Evolutionary conservation across 2,113 vertebrate species (phyloP), one percentile per base, ranked within the genome.

Genomic region (Poeciliopsis turrubarensis): DNA sequence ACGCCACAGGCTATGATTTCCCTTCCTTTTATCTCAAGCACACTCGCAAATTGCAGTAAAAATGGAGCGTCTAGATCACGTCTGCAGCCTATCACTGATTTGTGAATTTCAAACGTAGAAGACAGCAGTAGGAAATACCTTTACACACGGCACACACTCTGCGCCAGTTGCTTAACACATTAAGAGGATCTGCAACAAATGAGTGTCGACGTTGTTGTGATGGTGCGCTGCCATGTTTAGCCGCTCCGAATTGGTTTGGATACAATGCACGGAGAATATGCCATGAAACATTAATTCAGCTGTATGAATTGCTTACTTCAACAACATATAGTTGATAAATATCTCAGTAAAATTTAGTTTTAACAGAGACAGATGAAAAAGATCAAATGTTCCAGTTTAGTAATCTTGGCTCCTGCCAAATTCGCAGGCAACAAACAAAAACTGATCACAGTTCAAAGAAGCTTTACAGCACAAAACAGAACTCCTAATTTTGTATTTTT

Each of bases 131-230:
- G 66, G 44, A 82, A 69, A 76, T 64, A 67, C 44, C n/a, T 67
- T 71, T 70, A 62, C 82, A 85, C 78, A 64, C 32, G 68, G 30
- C 39, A 65, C 71, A 81, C 57, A 75, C 74, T 65, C 62, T 72
- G 44, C 60, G 19, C 72, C 77, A 86, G 79, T 75, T 80, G 84
- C 76, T 78, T 61, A 75, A 71, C 72, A 63, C 66, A 71, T 80
- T 75, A 85, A 69, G 29, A 65, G 72, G 74, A 82, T 65, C 60
- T 32, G 51, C 31, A 65, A 72, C 14, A 70, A 81, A 79, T 27
- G 14, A 27, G 62, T 68, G 44, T 22, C 70, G 54, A 72, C 26
- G 51, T 54, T 73, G 63, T 87, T 77, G 64, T 81, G 76, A 84
- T 27, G 13, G 57, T 69, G 47, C 27, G 17, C 0, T 39, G 51